These are phyloP conservation scores for Phyllotreta striolata DNA, from an alignment of 2,888 invertebrate genomes.

Conservation along the genomic window DNA sequence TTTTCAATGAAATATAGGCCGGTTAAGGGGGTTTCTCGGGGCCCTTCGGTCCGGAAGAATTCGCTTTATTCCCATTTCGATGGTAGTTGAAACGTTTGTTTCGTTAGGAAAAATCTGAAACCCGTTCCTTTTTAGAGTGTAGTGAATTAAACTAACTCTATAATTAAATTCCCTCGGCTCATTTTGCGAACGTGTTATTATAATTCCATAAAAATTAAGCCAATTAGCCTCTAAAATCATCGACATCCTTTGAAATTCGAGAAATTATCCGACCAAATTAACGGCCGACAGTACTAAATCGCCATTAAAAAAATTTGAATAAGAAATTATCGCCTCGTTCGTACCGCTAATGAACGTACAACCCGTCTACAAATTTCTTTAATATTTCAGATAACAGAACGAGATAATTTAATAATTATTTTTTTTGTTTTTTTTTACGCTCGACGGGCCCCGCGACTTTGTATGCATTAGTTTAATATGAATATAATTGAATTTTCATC, in stretches of 20 bases:
- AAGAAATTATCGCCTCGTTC: conserved; percentile 18
- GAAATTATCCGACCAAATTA: too few relatives aligned
- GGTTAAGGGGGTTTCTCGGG: conserved; percentile 6
- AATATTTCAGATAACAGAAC: conserved; percentile 26
- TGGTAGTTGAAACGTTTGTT: neutral
- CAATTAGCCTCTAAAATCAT: too few relatives aligned
- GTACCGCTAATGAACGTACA: conserved; percentile 16
- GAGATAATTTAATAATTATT: conserved; percentile 28
- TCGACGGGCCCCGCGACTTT: conserved; percentile 12
- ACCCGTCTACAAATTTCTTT: conserved; percentile 25
- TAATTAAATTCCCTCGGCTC: too few relatives aligned
- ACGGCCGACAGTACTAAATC: too few relatives aligned
- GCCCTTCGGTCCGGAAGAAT: conserved; percentile 1
- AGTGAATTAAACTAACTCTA: too few relatives aligned
- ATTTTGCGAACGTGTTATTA: too few relatives aligned
- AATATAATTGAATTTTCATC: conserved; percentile 29
- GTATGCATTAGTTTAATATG: conserved; percentile 22
- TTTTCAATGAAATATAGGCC: conserved; percentile 27
- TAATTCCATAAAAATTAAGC: too few relatives aligned
- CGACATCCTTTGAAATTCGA: too few relatives aligned
- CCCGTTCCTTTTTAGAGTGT: too few relatives aligned
- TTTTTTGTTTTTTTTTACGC: conserved; percentile 22
- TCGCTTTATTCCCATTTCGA: neutral
- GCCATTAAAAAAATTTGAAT: conserved; percentile 13
- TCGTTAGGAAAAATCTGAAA: too few relatives aligned